These are phyloP conservation scores for Nothocercus nigrocapillus DNA, from an alignment of 2,113 vertebrate species.

Conservation along the genomic window DNA sequence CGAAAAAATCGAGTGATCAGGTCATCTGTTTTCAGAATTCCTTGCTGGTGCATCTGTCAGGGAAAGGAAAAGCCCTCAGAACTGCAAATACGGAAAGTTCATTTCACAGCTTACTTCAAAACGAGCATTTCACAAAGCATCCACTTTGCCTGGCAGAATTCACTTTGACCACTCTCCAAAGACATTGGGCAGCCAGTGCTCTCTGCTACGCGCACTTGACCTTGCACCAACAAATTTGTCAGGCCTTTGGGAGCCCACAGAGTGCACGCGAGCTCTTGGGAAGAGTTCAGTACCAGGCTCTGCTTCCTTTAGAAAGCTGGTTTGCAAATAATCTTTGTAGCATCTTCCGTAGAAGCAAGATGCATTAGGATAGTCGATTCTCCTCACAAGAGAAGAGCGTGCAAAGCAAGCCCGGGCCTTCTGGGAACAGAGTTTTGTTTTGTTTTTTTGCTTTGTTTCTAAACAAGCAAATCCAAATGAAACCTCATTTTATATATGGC, in stretches of 20 bases:
- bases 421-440: neutral
- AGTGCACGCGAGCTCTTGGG: neutral
- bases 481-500: neutral
- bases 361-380: neutral
- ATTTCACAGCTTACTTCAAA: neutral
- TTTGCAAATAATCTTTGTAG: neutral
- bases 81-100: neutral
- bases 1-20: constrained; percentile 98
- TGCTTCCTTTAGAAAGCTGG: neutral
- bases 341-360: neutral
- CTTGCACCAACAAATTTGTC: neutral
- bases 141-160: neutral
- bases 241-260: neutral
- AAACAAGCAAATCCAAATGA: neutral
- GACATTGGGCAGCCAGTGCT: neutral
- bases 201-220: neutral
- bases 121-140: neutral
- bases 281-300: neutral
- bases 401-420: neutral
- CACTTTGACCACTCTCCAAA: neutral
- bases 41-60: constrained; percentile 96
- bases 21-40: constrained; percentile 97
- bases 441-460: neutral
- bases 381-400: neutral
- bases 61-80: neutral